Evolutionary conservation across 2,888 invertebrate species (phyloP).

Genomic region (Agriotes lineatus): DNA sequence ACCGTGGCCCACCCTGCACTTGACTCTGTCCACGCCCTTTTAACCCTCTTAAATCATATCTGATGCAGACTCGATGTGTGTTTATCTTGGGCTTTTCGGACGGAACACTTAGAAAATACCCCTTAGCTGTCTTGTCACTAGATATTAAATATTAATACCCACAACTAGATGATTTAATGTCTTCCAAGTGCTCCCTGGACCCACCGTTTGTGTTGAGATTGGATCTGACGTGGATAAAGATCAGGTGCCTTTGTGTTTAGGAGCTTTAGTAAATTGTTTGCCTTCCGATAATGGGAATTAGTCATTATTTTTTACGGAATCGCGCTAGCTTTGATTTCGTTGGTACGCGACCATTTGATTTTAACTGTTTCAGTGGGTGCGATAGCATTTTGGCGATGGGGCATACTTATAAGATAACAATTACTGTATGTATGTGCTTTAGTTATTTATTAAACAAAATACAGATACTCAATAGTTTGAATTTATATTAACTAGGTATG

Average conservation of each 20-base stretch:
- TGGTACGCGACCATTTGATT: no score
- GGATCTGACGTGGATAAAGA: neutral
- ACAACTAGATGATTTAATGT: constrained; percentile 5
- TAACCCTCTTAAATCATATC: constrained; percentile 44
- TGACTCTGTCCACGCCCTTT: constrained; percentile 43
- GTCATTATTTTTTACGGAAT: neutral
- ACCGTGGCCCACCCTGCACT: constrained; percentile 48
- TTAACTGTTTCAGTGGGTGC: no score
- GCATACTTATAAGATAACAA: no score
- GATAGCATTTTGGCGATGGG: no score
- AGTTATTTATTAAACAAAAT: no score
- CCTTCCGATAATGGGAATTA: neutral
- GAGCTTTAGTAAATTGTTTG: neutral
- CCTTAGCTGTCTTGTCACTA: constrained; percentile 12
- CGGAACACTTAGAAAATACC: neutral
- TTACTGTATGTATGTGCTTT: no score
- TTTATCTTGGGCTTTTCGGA: constrained; percentile 25
- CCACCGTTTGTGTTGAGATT: constrained; percentile 4
- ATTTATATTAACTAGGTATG: no score
- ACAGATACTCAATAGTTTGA: no score
- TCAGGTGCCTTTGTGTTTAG: neutral
- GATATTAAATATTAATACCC: constrained; percentile 8
- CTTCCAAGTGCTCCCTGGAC: neutral
- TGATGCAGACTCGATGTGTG: constrained; percentile 30
- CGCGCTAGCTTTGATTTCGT: no score